Base-by-base conservation (phyloP, 1,140 invertebrate species). In the Drosophila setifemur region DNA sequence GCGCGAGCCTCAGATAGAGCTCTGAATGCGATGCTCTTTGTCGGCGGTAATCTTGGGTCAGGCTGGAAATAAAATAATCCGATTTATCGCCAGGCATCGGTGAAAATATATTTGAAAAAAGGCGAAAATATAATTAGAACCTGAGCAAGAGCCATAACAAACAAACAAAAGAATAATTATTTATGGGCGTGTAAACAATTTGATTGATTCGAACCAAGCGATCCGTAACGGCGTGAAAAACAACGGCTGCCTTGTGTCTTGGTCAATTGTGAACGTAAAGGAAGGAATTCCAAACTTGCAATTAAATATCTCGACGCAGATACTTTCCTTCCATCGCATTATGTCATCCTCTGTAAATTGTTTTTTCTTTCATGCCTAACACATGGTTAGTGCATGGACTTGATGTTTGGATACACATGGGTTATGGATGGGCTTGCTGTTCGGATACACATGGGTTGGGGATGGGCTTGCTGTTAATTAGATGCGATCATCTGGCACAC, bases 1-100 rank as follows among this genome's bases (percentile, higher is more conserved):
- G 77, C 77, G 77, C 77, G 77, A 82, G 77, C 68, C 67, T 26
- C 28, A 76, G 77, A 82, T 82, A 82, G 69, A 48, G 35, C 7
- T 12, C 31, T 14, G 12, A 33, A 23, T 14, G 31, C 12, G 21
- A 21, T 37, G 12, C 19, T 23, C 26, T 61, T 35, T 26, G 26
- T 2, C 2, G 11, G 12, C 37, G 64, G 55, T 50, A 67, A 63
- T 58, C 29, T 45, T 37, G 49, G 76, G 54, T 82, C 77, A 50
- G 31, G 19, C 43, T 16, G 42, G 53, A 70, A 57, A 75, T 48
- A 35, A 45, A 67, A 37, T 33, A 16, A 21, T 53, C 28, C 40
- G 53, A 48, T 54, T 33, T 33, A 33, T 8, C n/a, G 57, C 42
- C 21, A 64, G 33, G 49, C 45, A 33, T 33, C 2, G 33, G 12